Percentiles rank a stretch among this genome's conserved stretches.
Evolutionary conservation across 2,888 invertebrate species (phyloP).

Genomic region (Baronia brevicornis): DNA sequence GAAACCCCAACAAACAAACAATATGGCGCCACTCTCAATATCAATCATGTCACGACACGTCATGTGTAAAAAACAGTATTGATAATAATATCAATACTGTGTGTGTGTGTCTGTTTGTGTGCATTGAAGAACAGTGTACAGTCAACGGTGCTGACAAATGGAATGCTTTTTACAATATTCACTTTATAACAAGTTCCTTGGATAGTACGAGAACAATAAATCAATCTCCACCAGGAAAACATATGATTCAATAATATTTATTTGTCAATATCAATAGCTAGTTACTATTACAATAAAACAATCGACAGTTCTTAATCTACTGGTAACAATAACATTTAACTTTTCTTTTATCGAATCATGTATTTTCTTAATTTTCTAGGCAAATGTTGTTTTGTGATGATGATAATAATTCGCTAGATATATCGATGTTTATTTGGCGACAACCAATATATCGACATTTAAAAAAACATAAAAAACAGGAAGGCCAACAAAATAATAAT

Average conservation of each 20-base stretch:
- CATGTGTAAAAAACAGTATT: too few species aligned
- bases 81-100: too few species aligned
- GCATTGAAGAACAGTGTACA: conserved; percentile 66
- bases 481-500: too few species aligned
- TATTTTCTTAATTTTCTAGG: too few species aligned
- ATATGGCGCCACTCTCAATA: too few species aligned
- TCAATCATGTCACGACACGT: too few species aligned
- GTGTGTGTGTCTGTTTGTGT: conserved; percentile 40
- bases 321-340: conserved; percentile 71
- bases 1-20: too few species aligned
- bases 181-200: conserved; percentile 50
- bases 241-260: conserved; percentile 33
- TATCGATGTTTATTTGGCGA: too few species aligned
- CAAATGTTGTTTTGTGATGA: too few species aligned
- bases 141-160: conserved; percentile 58
- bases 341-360: conserved; percentile 29
- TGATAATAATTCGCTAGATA: too few species aligned
- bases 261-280: conserved; percentile 27
- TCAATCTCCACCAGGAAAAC: conserved; percentile 43
- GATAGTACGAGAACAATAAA: conserved; percentile 34
- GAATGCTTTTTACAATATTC: conserved; percentile 68
- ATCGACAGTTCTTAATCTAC: conserved; percentile 65
- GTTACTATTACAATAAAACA: conserved; percentile 45
- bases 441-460: too few species aligned
- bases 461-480: too few species aligned